Base-by-base conservation (phyloP, 1,140 invertebrate genomes). In the Ceratina japonica region DNA sequence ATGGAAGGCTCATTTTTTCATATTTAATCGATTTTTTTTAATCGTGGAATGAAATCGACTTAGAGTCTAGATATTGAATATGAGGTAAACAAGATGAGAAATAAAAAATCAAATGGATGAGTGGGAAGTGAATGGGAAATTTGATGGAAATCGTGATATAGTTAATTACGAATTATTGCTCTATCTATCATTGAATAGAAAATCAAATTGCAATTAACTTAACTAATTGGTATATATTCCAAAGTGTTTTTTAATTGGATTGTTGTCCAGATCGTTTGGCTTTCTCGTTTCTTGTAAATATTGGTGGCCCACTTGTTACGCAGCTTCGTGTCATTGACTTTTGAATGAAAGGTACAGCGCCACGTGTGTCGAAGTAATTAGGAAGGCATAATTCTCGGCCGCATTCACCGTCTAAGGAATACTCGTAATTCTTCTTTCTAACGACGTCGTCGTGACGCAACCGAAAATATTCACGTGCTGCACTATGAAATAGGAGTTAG, bases 371-470 rank as follows among this genome's bases (percentile, higher is more conserved):
- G 1, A 31, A 64, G 70, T 65, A 75, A 82, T 84, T 84, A 79
- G 74, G 49, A 71, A 61, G 52, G 58, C 56, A 65, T 72, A 68
- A 80, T 83, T 63, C 63, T 75, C 63, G 37, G 72, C 58, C 71
- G 20, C 71, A 62, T 83, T 84, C 37, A 44, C 0, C 75, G 37
- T 66, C n/a, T 44, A 58, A 27, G 27, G 76, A 71, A 78, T 24
- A 83, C 74, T 80, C 83, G 51, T 58, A 80, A 70, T 62, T 84
- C 70, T 85, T 85, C 81, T 84, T 74, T 85, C 52, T 66, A 63
- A 81, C 70, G 68, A 61, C 56, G 82, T 69, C 73, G 52, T 74
- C 70, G 69, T 66, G 63, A 69, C 61, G 78, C 74, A 72, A 73
- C 12, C 63, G 78, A 73, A 85, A 83, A 62, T 81, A 69, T 49